Evolutionary conservation across 2,888 invertebrate species (phyloP).

Genomic region (Calliphora vomitoria): DNA sequence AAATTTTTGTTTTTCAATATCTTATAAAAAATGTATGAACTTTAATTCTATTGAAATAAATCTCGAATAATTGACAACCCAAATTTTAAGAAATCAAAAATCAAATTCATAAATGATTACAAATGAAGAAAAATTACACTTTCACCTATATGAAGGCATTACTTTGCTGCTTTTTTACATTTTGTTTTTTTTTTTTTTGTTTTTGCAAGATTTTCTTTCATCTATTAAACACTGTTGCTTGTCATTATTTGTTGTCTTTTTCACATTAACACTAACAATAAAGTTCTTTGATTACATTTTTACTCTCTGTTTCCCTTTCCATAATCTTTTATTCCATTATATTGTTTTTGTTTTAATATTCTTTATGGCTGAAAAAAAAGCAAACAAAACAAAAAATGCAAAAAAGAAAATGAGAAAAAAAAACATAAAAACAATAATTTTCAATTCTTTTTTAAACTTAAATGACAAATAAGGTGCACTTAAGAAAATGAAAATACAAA

Average conservation of each 20-base stretch:
- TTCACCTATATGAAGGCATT: too few relatives aligned
- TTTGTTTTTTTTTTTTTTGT: neutral
- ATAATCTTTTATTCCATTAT: constrained; percentile 46
- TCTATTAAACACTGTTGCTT: constrained; percentile 12
- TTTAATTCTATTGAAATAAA: too few relatives aligned
- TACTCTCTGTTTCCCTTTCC: constrained; percentile 21
- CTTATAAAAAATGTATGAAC: too few relatives aligned
- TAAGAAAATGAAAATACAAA: constrained; percentile 20
- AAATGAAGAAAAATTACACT: too few relatives aligned
- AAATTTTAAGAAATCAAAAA: too few relatives aligned
- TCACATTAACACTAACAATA: neutral
- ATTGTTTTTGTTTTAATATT: constrained; percentile 61
- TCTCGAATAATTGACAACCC: too few relatives aligned
- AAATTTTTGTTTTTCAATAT: too few relatives aligned
- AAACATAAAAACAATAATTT: constrained; percentile 15
- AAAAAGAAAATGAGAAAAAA: neutral
- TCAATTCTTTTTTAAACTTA: constrained; percentile 11
- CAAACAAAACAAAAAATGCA: constrained; percentile 9
- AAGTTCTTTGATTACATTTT: constrained; percentile 32
- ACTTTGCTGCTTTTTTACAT: neutral
- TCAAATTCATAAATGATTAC: too few relatives aligned
- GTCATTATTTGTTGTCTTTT: neutral
- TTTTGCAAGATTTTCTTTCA: neutral
- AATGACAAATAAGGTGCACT: constrained; percentile 29
- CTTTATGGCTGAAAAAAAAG: constrained; percentile 28